Evolutionary conservation across 2,888 invertebrate species (phyloP).

Genomic region (Psococerastis gibbosa): DNA sequence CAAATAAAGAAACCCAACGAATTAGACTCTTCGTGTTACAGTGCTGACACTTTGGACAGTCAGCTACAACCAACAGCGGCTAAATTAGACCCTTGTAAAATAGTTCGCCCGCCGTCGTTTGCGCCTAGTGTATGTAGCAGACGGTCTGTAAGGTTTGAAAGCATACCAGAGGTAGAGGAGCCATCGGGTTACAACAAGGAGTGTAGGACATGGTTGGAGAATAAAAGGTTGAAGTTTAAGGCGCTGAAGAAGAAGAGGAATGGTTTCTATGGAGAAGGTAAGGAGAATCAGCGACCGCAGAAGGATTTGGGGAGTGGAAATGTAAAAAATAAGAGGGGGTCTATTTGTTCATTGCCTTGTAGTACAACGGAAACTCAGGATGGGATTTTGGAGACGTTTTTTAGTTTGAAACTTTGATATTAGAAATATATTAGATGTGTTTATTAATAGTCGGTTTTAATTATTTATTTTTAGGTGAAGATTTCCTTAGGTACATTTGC

Average conservation of each 20-base stretch:
- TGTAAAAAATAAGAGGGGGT: not conserved
- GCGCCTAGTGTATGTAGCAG: slow-evolving; percentile 24
- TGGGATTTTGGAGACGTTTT: slow-evolving; percentile 2
- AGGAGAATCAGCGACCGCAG: slow-evolving; percentile 8
- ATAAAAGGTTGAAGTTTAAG: slow-evolving; percentile 14
- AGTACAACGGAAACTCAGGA: slow-evolving; percentile 1
- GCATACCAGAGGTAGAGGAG: not conserved
- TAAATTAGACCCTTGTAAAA: slow-evolving; percentile 23
- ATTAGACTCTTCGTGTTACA: slow-evolving; percentile 24
- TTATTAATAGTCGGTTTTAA: not conserved
- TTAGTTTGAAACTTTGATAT: not conserved
- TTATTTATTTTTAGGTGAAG: too few relatives aligned
- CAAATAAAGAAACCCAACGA: slow-evolving; percentile 14
- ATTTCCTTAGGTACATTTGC: too few relatives aligned
- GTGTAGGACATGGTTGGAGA: slow-evolving; percentile 15
- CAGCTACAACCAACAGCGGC: slow-evolving; percentile 25
- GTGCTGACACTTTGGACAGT: slow-evolving; percentile 26
- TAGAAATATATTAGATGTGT: not conserved
- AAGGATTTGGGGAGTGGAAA: too few relatives aligned
- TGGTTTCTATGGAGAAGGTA: slow-evolving; percentile 5
- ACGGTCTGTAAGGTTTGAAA: slow-evolving; percentile 17
- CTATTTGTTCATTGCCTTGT: not conserved
- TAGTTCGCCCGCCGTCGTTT: slow-evolving; percentile 23
- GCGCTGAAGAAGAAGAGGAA: slow-evolving; percentile 14
- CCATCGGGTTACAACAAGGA: slow-evolving; percentile 5